phyloP scores from a whole-genome alignment of 2,888 invertebrate genomes.

The Pantelozetes paolii region DNA sequence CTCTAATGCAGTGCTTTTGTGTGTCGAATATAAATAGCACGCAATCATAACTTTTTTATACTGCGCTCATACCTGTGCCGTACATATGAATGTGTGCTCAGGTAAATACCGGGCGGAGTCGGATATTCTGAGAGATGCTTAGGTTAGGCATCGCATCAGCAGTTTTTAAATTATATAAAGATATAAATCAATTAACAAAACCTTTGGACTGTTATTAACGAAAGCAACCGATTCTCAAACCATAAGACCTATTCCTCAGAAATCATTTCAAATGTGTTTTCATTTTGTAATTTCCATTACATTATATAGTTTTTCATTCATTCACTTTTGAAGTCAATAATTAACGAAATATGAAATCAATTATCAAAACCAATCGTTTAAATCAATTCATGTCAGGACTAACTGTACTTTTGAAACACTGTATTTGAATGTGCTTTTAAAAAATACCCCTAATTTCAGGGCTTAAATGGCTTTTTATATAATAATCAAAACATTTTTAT shows the following conservation, averaged over 20 bases:
- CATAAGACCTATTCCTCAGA: slow-evolving; percentile 24
- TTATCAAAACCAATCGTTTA: no score
- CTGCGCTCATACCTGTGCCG: not conserved
- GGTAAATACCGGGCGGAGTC: slow-evolving; percentile 30
- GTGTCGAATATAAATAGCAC: slow-evolving; percentile 30
- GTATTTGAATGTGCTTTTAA: no score
- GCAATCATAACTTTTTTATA: slow-evolving; percentile 29
- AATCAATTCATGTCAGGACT: no score
- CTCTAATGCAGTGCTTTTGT: slow-evolving; percentile 29
- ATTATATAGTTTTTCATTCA: no score
- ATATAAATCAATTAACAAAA: slow-evolving; percentile 31
- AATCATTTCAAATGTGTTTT: no score
- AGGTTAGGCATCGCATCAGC: slow-evolving; percentile 26
- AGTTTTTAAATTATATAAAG: slow-evolving; percentile 32
- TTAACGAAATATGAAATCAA: no score
- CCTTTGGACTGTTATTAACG: slow-evolving; percentile 19
- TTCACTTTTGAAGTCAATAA: no score
- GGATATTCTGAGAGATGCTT: slow-evolving; percentile 14
- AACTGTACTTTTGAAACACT: no score
- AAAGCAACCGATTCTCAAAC: slow-evolving; percentile 23
- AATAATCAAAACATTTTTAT: no score
- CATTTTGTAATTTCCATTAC: no score
- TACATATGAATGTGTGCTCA: slow-evolving; percentile 5
- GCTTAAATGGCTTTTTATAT: no score
- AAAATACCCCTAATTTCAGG: no score